Conservation (phyloP, 2,888 invertebrate genomes). For the Hybos culiciformis region DNA sequence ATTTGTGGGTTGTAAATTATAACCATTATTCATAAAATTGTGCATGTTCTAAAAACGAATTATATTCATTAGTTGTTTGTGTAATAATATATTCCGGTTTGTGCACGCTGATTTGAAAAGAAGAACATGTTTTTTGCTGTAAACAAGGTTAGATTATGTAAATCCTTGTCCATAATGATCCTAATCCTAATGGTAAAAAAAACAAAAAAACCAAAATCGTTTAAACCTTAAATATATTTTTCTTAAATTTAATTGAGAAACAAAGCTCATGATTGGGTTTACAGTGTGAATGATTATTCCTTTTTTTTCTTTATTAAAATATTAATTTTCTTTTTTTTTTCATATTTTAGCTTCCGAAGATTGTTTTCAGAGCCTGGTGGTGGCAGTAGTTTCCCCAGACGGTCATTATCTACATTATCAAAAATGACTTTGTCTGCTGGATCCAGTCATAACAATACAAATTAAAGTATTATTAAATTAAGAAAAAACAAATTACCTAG, state of each 20-base stretch:
- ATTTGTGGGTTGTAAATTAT: too few species aligned
- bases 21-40: too few species aligned
- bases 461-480: not conserved
- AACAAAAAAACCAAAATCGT: not conserved
- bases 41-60: too few species aligned
- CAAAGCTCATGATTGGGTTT: too few species aligned
- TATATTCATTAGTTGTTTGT: too few species aligned
- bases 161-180: too few species aligned
- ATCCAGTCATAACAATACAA: conserved; percentile 18
- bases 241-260: too few species aligned
- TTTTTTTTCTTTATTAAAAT: conserved; percentile 4
- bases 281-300: not conserved
- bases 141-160: too few species aligned
- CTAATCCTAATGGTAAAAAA: not conserved
- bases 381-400: conserved; percentile 54
- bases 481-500: too few species aligned
- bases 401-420: conserved; percentile 63
- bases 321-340: conserved; percentile 5
- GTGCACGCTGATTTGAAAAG: too few species aligned
- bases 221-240: not conserved
- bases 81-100: too few species aligned
- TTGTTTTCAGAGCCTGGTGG: conserved; percentile 59
- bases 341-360: conserved; percentile 65
- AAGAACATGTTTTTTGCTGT: too few species aligned
- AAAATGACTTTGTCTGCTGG: conserved; percentile 50